Percentiles rank a stretch among this genome's conserved stretches.
These are phyloP conservation scores for Heliopora coerulea DNA, from an alignment of 92 coral and sea anemone species.

Conservation along the genomic window DNA sequence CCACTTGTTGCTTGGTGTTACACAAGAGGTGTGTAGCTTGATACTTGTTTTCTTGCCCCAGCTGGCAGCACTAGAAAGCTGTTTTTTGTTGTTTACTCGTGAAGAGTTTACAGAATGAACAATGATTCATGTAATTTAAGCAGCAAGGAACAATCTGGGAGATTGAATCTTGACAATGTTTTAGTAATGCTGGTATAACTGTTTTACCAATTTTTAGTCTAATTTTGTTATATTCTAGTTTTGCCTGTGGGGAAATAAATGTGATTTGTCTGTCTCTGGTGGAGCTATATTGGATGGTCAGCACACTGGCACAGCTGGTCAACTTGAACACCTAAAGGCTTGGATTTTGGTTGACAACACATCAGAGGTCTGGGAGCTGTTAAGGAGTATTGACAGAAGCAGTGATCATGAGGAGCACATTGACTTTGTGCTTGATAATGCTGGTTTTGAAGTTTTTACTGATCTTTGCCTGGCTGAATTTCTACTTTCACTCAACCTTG, in stretches of 20 bases:
- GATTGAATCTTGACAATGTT: no score
- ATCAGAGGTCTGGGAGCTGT: slow-evolving; percentile 62
- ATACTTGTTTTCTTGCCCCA: no score
- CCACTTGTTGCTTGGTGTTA: no score
- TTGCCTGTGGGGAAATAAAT: slow-evolving; percentile 96
- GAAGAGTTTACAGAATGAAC: no score
- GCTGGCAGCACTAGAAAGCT: no score
- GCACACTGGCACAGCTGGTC: slow-evolving; percentile 60
- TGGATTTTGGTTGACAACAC: slow-evolving; percentile 80
- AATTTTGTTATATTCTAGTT: slow-evolving; percentile 68
- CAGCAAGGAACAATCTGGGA: no score
- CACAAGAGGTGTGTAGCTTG: no score
- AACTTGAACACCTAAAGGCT: slow-evolving; percentile 64
- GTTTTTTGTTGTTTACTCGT: no score
- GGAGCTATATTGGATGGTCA: slow-evolving; percentile 65
- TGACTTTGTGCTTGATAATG: slow-evolving; percentile 94
- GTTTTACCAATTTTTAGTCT: not conserved
- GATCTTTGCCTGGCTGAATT: slow-evolving; percentile 94
- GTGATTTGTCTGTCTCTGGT: slow-evolving; percentile 92
- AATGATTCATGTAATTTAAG: no score
- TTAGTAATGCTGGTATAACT: no score
- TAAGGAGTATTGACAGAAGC: slow-evolving; percentile 34
- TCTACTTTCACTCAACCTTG: slow-evolving; percentile 63
- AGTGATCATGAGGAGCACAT: slow-evolving; percentile 55
- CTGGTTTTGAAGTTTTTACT: slow-evolving; percentile 94